Percentiles rank a stretch among this genome's conserved stretches.
phyloP scores from a whole-genome alignment of 2,797 vertebrate species.

The Lithobates sylvaticus region DNA sequence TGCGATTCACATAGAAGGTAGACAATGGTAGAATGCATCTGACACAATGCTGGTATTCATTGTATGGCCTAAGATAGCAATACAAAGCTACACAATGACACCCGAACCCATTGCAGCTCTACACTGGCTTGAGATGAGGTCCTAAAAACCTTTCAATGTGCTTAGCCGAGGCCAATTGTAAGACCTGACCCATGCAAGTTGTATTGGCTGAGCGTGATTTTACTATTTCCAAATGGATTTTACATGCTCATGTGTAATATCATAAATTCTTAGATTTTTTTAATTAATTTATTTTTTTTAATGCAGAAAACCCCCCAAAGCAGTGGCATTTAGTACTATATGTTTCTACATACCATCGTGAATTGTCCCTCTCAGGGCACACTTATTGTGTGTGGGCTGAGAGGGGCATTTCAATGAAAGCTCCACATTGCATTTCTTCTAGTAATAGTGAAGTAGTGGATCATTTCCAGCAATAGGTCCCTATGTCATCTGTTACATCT shows the following conservation, averaged over 20 bases:
- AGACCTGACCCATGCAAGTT: not conserved
- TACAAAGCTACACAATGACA: not conserved
- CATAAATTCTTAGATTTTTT: not conserved
- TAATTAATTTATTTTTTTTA: not conserved
- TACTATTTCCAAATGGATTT: slow-evolving; percentile 5
- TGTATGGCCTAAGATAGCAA: slow-evolving; percentile 15
- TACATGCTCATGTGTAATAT: not conserved
- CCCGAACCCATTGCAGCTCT: not conserved
- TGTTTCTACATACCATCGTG: not conserved
- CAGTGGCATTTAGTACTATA: not conserved
- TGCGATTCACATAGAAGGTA: not conserved
- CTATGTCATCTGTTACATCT: slow-evolving; percentile 17
- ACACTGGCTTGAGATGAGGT: not conserved
- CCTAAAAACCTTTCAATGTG: slow-evolving; percentile 25
- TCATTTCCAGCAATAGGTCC: slow-evolving; percentile 28
- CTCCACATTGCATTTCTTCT: slow-evolving; percentile 16
- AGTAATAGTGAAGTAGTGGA: slow-evolving; percentile 14
- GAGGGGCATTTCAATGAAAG: slow-evolving; percentile 37
- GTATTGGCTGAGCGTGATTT: slow-evolving; percentile 2
- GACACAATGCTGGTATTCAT: slow-evolving; percentile 9
- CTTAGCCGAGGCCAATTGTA: slow-evolving; percentile 13
- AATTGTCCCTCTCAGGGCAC: not conserved
- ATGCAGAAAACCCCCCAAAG: not conserved
- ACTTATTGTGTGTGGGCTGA: slow-evolving; percentile 29
- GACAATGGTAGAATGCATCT: not conserved